Percentiles rank a stretch among this genome's conserved stretches.
Evolutionary conservation across 2,888 invertebrate species (phyloP).

Genomic region (Carcina quercana): DNA sequence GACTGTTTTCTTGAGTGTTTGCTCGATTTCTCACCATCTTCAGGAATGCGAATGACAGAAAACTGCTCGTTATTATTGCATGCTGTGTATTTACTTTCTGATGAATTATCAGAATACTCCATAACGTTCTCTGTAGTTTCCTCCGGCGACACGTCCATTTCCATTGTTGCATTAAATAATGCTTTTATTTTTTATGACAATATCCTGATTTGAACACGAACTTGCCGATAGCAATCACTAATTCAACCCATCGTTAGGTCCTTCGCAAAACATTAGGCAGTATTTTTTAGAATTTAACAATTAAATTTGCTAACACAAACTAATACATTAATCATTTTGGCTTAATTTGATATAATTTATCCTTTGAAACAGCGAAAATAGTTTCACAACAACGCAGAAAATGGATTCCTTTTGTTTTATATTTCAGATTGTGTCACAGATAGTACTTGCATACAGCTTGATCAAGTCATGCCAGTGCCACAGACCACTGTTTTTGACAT

Average conservation of each 20-base stretch:
- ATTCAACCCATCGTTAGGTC: slow-evolving; percentile 65
- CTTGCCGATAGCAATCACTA: slow-evolving; percentile 57
- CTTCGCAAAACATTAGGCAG: slow-evolving; percentile 22
- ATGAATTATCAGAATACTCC: slow-evolving; percentile 56
- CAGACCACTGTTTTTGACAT: no score
- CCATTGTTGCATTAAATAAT: slow-evolving; percentile 42
- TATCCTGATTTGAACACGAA: slow-evolving; percentile 30
- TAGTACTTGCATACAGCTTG: no score
- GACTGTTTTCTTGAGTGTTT: slow-evolving; percentile 84
- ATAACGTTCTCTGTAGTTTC: slow-evolving; percentile 42
- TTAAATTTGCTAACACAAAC: no score
- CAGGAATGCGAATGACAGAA: slow-evolving; percentile 61
- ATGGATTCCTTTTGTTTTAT: slow-evolving; percentile 45
- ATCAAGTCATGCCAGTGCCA: no score
- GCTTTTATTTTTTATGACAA: slow-evolving; percentile 1
- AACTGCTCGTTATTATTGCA: slow-evolving; percentile 59
- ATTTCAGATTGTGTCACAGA: slow-evolving; percentile 23
- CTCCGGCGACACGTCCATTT: slow-evolving; percentile 52
- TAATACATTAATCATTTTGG: slow-evolving; percentile 32
- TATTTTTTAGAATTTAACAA: no score
- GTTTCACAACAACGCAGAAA: slow-evolving; percentile 74
- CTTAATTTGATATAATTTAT: no score
- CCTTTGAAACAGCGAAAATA: slow-evolving; percentile 40
- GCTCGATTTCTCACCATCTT: slow-evolving; percentile 75
- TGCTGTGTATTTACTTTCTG: slow-evolving; percentile 52